Base-by-base conservation (phyloP, 2,113 vertebrate species). In the Cheilinus undulatus region DNA sequence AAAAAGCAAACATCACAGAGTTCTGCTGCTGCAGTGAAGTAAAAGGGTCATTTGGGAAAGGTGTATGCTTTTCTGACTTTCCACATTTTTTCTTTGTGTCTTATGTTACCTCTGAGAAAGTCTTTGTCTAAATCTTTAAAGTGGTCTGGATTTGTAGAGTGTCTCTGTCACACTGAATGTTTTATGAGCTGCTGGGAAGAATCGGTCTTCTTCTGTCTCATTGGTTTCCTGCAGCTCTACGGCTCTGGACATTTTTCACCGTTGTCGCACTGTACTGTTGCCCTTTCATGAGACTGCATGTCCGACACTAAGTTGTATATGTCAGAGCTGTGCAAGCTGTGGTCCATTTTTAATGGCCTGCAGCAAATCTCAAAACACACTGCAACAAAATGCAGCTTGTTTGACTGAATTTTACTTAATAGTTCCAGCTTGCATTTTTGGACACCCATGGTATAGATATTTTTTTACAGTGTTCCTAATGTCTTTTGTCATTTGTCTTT, bases 111-210 rank as follows among this genome's bases (percentile, higher is more conserved):
- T 78, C 50, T 68, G 53, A 49, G 23, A 68, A 34, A 23, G 67
- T 61, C 40, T 86, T 34, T 17, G 60, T 63, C 59, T 68, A 64
- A 84, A 78, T 70, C 64, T 80, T 84, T 82, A 57, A 83, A 76
- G 72, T 66, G 15, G 61, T 70, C 70, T 79, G 68, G 27, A 59
- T 88, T 74, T 56, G 53, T 32, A 45, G 27, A 52, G 57, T 30
- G 57, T 46, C 53, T 61, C 57, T 42, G 4, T 73, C 67, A 65
- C 38, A 48, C 53, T 87, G 34, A 89, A 90, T 86, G 45, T 89
- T 91, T 92, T 62, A 90, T 73, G 77, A 87, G 78, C 52, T 63
- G 64, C 68, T 61, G 58, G 20, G 57, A 61, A 62, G 45, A 61
- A 59, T 51, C 30, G 30, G 50, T 60, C 58, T n/a, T 61, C 64